Evolutionary conservation across 2,797 vertebrate genomes (phyloP), one percentile per base, ranked within the genome.

Genomic region (Hippopotamyrus pictus): DNA sequence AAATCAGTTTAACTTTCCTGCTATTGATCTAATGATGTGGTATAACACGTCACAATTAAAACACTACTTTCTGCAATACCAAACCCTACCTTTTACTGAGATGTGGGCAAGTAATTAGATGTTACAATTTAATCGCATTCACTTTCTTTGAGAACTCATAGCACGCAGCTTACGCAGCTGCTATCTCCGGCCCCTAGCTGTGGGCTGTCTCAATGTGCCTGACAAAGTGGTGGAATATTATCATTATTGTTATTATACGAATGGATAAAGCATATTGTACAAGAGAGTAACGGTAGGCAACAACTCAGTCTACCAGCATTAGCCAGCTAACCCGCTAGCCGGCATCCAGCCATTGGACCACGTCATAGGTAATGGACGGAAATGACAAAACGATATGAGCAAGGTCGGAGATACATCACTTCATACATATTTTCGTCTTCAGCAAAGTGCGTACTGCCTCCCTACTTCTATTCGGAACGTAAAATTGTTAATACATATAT

Each of bases 341-440:
- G 4, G 29, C 25, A 5, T 3, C 25, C 33, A 54, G 29, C 51
- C 7, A 41, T 41, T 86, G 25, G 6, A 1, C 1, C 1, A 59
- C 86, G 86, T 88, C 87, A 88, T 88, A 69, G 2, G n/a, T 69
- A 69, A 88, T 62, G 87, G 87, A 88, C 87, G 87, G 87, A 88
- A 69, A 17, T 88, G 41, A 51, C n/a, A 46, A 69, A 48, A 37
- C 29, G 41, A 29, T 57, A 12, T 19, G 14, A 11, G 3, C 14
- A 5, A 41, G 1, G 2, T 0, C 9, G 25, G 51, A 37, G 76
- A 87, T 44, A 29, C 5, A 53, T 57, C 0, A 57, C 86, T 59
- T 9, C 2, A 87, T 25, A 3, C 37, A 9, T 19, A n/a, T 87
- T 59, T 37, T 57, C 51, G 53, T n/a, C 53, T 59, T 87, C 86